Percentiles rank a stretch among this genome's conserved stretches.
Evolutionary conservation across 2,797 vertebrate species (phyloP).

Genomic region (Molossus molossus): DNA sequence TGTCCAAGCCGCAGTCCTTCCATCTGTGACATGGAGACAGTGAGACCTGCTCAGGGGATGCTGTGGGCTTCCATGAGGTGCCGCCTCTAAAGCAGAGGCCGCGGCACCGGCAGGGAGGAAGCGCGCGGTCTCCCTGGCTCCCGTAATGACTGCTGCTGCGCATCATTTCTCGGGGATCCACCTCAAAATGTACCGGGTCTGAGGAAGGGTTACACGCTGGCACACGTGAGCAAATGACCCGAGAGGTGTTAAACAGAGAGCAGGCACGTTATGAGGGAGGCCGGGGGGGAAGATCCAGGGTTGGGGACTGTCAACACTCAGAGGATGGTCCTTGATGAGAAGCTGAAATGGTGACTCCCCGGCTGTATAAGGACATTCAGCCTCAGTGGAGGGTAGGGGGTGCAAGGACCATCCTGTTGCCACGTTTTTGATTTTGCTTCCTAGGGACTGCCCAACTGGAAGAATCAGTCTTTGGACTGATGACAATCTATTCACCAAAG

Average conservation of each 20-base stretch:
- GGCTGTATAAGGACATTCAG: background rate
- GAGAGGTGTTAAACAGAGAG: conserved; percentile 36
- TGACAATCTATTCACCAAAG: conserved; percentile 63
- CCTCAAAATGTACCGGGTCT: background rate
- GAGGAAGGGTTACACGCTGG: background rate
- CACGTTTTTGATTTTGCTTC: conserved; percentile 29
- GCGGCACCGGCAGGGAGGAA: background rate
- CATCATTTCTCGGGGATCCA: conserved; percentile 6
- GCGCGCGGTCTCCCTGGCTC: background rate
- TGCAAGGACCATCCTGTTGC: background rate
- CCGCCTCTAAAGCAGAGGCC: background rate
- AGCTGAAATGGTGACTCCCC: background rate
- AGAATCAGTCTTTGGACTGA: conserved; percentile 34
- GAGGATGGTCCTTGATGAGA: background rate
- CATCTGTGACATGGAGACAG: background rate
- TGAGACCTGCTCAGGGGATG: background rate
- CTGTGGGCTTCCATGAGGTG: background rate
- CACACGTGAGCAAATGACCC: background rate
- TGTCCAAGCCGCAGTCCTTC: background rate
- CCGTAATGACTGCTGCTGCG: background rate
- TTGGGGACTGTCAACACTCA: background rate
- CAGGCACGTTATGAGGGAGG: background rate
- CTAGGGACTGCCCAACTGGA: background rate
- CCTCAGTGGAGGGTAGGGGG: background rate
- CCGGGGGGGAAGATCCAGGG: background rate